A percentile compares a stretch with the other conserved stretches of the same genome.
Evolutionary conservation across 2,888 invertebrate genomes (phyloP).

Genomic region (Lepeophtheirus nordmannii): DNA sequence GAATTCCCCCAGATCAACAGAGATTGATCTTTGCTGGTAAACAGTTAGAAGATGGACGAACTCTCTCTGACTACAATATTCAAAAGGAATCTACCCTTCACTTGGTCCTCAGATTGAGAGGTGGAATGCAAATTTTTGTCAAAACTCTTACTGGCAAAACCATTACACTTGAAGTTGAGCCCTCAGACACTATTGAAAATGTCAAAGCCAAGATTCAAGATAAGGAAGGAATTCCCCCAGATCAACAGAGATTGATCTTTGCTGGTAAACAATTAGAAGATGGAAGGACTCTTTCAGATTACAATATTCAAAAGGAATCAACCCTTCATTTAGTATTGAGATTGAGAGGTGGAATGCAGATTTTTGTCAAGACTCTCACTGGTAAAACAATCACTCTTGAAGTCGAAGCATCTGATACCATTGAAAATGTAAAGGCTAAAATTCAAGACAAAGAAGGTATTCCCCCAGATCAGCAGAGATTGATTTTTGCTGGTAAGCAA

Average conservation of each 20-base stretch:
- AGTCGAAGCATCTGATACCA: background rate
- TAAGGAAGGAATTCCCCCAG: conserved; percentile 45
- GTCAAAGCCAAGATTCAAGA: conserved; percentile 49
- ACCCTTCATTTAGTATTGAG: conserved; percentile 42
- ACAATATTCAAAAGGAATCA: conserved; percentile 55
- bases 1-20: conserved; percentile 46
- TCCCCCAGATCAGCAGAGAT: conserved; percentile 44
- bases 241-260: conserved; percentile 45
- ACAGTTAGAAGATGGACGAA: conserved; percentile 3
- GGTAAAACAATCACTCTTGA: conserved; percentile 64
- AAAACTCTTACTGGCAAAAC: conserved; percentile 89
- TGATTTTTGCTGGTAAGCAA: conserved; percentile 46
- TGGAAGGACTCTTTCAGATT: conserved; percentile 39
- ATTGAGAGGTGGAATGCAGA: conserved; percentile 62
- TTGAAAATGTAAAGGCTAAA: background rate
- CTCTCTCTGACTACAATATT: conserved; percentile 37
- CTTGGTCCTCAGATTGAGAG: conserved; percentile 40
- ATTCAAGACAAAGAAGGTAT: conserved; percentile 43
- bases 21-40: conserved; percentile 43
- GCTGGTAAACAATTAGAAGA: conserved; percentile 46
- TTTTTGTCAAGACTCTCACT: conserved; percentile 86
- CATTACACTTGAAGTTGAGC: conserved; percentile 70
- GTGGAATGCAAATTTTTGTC: conserved; percentile 82
- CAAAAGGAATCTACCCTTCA: conserved; percentile 45
- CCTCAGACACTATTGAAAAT: conserved; percentile 85